Evolutionary conservation across 1,140 invertebrate species (phyloP).

Genomic region (Drosophila virilis): DNA sequence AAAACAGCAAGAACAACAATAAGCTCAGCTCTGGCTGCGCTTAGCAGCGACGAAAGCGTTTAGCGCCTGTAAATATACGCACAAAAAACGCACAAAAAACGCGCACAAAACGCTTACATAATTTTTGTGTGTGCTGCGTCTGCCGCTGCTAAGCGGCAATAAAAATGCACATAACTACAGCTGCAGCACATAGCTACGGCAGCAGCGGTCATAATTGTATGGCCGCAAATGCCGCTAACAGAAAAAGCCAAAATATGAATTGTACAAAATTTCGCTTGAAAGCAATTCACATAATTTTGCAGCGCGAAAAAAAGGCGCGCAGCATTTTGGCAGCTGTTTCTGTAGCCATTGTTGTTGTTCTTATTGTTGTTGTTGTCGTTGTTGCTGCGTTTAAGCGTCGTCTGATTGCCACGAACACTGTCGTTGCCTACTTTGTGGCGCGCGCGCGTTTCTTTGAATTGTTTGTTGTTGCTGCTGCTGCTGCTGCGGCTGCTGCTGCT

Average conservation of each 20-base stretch:
- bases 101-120: slow-evolving; percentile 66
- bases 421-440: slow-evolving; percentile 50
- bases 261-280: not conserved
- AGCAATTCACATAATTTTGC: slow-evolving; percentile 11
- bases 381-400: slow-evolving; percentile 39
- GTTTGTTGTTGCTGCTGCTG: slow-evolving; percentile 19
- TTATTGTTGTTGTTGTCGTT: slow-evolving; percentile 8
- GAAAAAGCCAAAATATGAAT: slow-evolving; percentile 3
- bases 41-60: not conserved
- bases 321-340: slow-evolving; percentile 14
- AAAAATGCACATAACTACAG: slow-evolving; percentile 25
- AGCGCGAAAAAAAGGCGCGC: slow-evolving; percentile 34
- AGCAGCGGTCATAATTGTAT: slow-evolving; percentile 16
- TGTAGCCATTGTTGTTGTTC: slow-evolving; percentile 12
- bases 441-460: slow-evolving; percentile 60
- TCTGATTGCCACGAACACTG: slow-evolving; percentile 40
- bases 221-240: slow-evolving; percentile 2
- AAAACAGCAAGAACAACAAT: slow-evolving; percentile 2
- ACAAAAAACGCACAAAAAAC: slow-evolving; percentile 52
- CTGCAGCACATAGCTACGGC: not conserved
- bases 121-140: slow-evolving; percentile 41
- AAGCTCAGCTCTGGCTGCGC: not conserved
- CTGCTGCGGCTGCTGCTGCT: slow-evolving; percentile 26
- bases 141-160: slow-evolving; percentile 20
- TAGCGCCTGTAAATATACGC: slow-evolving; percentile 4